A percentile compares a stretch with the other conserved stretches of the same genome.
Conservation (phyloP, 2,113 vertebrate species). For the Elephantulus edwardii region DNA sequence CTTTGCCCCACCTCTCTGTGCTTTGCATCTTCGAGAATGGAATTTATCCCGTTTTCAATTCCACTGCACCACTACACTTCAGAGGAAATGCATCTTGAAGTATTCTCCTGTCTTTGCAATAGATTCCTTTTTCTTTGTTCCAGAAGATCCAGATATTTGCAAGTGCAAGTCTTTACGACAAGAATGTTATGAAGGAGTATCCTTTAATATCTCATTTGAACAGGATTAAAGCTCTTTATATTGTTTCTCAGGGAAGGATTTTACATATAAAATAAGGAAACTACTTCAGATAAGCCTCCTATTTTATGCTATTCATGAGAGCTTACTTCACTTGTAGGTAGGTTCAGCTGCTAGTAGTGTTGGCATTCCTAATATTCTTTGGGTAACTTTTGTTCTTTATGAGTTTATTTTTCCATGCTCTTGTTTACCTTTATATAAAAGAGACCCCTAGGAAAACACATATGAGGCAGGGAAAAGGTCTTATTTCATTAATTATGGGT, state of each 20-base stretch:
- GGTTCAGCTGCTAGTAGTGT: background rate
- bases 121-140: background rate
- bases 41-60: background rate
- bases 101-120: background rate
- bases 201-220: background rate
- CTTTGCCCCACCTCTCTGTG: constrained; percentile 35
- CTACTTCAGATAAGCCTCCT: background rate
- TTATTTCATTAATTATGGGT: background rate
- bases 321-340: background rate
- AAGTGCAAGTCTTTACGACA: background rate
- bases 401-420: background rate
- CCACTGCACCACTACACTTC: background rate
- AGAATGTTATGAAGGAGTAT: background rate
- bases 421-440: background rate
- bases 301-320: background rate
- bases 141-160: background rate
- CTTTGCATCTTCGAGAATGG: background rate
- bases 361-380: background rate
- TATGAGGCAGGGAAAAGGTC: background rate
- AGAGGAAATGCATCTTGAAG: constrained; percentile 4
- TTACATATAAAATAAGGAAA: constrained; percentile 32
- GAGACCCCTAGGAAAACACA: background rate
- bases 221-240: background rate
- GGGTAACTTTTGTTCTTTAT: background rate
- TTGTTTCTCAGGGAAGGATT: background rate